phyloP scores from a whole-genome alignment of 2,113 vertebrate genomes.

The Grammatotria lemairii region DNA sequence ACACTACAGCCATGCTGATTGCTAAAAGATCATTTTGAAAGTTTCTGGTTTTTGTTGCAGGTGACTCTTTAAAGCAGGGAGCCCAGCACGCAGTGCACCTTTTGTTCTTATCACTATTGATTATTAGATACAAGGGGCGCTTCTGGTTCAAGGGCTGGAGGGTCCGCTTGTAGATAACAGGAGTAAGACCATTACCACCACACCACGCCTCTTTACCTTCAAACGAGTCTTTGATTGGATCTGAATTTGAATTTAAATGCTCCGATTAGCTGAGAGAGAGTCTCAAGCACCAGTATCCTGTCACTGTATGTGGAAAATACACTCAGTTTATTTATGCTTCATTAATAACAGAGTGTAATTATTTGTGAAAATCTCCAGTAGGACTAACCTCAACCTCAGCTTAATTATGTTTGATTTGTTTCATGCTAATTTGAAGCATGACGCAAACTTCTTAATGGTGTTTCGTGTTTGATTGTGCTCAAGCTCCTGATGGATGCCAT shows the following conservation, averaged over 20 bases:
- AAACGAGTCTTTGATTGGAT: not conserved
- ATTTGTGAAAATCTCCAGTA: conserved; percentile 45
- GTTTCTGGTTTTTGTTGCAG: not conserved
- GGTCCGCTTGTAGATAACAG: not conserved
- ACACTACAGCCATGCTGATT: not conserved
- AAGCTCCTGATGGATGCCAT: conserved; percentile 43
- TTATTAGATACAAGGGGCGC: not conserved
- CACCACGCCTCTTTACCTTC: not conserved
- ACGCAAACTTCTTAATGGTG: conserved; percentile 43
- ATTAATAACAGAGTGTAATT: conserved; percentile 28
- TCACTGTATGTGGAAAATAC: not conserved
- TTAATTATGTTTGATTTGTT: conserved; percentile 46
- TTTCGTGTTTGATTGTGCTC: conserved; percentile 17
- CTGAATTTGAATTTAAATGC: conserved; percentile 1
- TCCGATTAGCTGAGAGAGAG: not conserved
- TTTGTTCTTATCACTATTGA: not conserved
- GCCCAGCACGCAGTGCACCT: not conserved
- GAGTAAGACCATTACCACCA: not conserved
- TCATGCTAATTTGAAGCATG: conserved; percentile 54
- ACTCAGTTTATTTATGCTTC: conserved; percentile 21
- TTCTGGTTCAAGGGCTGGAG: not conserved
- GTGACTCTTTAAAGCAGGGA: not conserved
- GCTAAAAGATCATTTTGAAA: not conserved
- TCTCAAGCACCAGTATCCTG: not conserved
- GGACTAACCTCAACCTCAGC: conserved; percentile 48